Evolutionary conservation across 2,113 vertebrate genomes (phyloP), one percentile per base, ranked within the genome.

Genomic region (Papio anubis): DNA sequence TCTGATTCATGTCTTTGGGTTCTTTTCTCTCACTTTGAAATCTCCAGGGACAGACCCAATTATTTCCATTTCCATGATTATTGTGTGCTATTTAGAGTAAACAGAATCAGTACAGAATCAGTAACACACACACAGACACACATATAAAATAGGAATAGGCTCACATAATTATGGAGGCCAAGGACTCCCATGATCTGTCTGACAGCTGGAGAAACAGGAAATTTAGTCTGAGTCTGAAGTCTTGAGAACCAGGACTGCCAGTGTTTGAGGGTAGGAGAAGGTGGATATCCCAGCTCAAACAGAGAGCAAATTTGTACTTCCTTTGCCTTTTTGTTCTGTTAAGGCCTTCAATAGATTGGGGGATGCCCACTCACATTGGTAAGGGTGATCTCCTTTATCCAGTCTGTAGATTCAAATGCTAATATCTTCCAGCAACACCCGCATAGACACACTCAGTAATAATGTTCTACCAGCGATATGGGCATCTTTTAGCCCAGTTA

Each of bases 21-120:
- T 81, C 20, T 35, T 89, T 80, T 88, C 20, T 70, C 66, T 95
- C 32, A 91, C 11, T 35, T 93, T 90, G 61, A 88, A 93, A 80
- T 66, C 5, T 27, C 23, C 55, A 40, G 10, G 3, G 7, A 50
- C 5, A 87, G 16, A 86, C 16, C 5, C 17, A 70, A 8, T n/a
- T n/a, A n/a, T 45, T 87, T 40, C 32, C 6, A 17, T 78, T 38
- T 43, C 25, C 55, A 8, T 52, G 27, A 35, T 61, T 52, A 16
- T 21, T 78, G 6, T 79, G 2, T 27, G 27, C 87, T 86, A 23
- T 30, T 72, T 12, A 35, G 0, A 0, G 66, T 12, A 64, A 64
- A 64, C 27, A 64, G 27, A 64, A 64, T 30, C 27, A 64, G 61
- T 14, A 64, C 0, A 2, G 61, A 64, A 64, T 64, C 61, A 32